A percentile compares a stretch with the other conserved stretches of the same genome.
These are phyloP conservation scores for Oligia latruncula DNA, from an alignment of 2,888 invertebrate species.

Conservation along the genomic window DNA sequence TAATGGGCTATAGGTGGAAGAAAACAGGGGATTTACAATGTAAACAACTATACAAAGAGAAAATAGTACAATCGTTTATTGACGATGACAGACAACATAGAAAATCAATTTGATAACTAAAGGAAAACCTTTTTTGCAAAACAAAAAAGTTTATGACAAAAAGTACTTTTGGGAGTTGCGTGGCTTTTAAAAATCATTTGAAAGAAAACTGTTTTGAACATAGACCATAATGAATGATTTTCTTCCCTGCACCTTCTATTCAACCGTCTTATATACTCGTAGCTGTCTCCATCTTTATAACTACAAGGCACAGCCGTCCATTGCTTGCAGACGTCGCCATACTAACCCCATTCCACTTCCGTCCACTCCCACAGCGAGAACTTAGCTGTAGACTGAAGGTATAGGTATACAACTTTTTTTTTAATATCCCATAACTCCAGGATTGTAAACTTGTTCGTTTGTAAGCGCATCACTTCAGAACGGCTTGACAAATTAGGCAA, in stretches of 20 bases:
- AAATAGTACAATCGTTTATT: neutral
- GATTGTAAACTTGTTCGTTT: no score
- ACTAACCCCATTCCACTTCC: conserved; percentile 45
- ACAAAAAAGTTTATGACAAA: neutral
- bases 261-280: neutral
- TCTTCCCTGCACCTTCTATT: neutral
- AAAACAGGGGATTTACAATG: neutral
- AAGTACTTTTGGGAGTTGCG: neutral
- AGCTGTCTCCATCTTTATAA: neutral
- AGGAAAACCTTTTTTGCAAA: neutral
- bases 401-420: neutral
- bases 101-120: neutral
- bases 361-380: neutral
- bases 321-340: conserved; percentile 45
- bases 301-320: conserved; percentile 20
- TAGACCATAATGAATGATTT: neutral
- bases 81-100: neutral
- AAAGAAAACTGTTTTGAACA: neutral
- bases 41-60: neutral
- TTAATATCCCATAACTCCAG: no score
- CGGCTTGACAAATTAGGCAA: no score
- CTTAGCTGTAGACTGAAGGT: neutral
- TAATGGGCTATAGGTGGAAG: neutral
- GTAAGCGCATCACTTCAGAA: no score
- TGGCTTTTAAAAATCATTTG: neutral